Percentiles rank a stretch among this genome's conserved stretches.
Conservation (phyloP, 2,113 vertebrate species). For the Cacatua alba region DNA sequence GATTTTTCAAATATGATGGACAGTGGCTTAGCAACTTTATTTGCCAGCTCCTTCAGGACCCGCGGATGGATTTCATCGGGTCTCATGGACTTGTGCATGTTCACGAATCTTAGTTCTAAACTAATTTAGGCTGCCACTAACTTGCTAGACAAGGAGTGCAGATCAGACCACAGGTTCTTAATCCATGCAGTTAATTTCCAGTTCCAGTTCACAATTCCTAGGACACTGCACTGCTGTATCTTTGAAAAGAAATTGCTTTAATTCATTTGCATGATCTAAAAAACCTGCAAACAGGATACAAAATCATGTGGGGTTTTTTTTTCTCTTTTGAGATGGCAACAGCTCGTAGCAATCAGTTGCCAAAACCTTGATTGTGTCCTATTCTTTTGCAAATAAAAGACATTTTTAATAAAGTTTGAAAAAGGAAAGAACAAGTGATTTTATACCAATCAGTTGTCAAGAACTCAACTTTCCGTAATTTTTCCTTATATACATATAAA, state of each 20-base stretch:
- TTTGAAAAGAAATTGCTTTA: not conserved
- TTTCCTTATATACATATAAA: not conserved
- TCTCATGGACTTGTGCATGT: too few relatives aligned
- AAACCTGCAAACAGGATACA: not conserved
- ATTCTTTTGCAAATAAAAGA: not conserved
- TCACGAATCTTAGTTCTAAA: not conserved
- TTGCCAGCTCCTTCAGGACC: too few relatives aligned
- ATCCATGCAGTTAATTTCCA: not conserved
- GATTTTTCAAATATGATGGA: too few relatives aligned
- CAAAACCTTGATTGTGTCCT: not conserved
- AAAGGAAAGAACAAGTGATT: not conserved
- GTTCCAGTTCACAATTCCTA: not conserved
- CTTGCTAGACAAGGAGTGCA: not conserved
- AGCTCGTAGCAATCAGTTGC: not conserved
- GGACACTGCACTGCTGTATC: not conserved
- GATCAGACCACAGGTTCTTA: not conserved
- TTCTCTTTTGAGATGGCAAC: not conserved
- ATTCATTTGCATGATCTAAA: not conserved
- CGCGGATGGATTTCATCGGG: too few relatives aligned
- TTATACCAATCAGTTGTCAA: not conserved
- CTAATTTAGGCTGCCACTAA: not conserved
- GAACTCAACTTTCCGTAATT: not conserved
- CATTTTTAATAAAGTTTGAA: not conserved
- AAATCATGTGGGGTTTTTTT: not conserved
- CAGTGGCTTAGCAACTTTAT: too few relatives aligned